phyloP scores from a whole-genome alignment of 2,797 vertebrate species.

The Cuniculus paca region DNA sequence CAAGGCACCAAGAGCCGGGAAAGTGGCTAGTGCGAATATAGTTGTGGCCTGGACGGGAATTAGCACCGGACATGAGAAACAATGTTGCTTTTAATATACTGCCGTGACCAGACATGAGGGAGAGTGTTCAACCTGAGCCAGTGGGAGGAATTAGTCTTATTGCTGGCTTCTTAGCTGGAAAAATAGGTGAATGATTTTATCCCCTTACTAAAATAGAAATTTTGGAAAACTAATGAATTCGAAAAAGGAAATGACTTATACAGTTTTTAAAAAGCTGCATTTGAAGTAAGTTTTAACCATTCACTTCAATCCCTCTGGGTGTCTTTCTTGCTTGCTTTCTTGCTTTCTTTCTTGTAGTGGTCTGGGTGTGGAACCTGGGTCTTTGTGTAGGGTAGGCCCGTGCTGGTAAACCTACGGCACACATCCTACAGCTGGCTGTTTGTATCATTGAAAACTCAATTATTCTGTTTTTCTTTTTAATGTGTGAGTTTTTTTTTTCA shows the following conservation, averaged over 20 bases:
- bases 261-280: background rate
- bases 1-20: background rate
- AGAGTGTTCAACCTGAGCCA: background rate
- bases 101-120: background rate
- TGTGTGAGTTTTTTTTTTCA: background rate
- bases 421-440: background rate
- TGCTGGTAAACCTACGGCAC: background rate
- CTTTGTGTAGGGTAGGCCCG: background rate
- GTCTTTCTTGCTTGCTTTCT: too few species aligned
- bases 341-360: background rate
- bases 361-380: background rate
- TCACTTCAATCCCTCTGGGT: background rate
- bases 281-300: background rate
- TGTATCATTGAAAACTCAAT: too few species aligned
- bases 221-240: background rate
- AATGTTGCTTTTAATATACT: background rate
- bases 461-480: background rate
- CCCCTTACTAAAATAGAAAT: background rate
- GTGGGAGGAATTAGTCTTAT: background rate
- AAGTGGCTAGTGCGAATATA: too few species aligned
- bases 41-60: background rate
- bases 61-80: background rate
- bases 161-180: conserved; percentile 30
- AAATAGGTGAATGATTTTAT: background rate
- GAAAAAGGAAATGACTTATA: background rate